phyloP scores from a whole-genome alignment of 2,113 vertebrate species.

The Galbula dea region DNA sequence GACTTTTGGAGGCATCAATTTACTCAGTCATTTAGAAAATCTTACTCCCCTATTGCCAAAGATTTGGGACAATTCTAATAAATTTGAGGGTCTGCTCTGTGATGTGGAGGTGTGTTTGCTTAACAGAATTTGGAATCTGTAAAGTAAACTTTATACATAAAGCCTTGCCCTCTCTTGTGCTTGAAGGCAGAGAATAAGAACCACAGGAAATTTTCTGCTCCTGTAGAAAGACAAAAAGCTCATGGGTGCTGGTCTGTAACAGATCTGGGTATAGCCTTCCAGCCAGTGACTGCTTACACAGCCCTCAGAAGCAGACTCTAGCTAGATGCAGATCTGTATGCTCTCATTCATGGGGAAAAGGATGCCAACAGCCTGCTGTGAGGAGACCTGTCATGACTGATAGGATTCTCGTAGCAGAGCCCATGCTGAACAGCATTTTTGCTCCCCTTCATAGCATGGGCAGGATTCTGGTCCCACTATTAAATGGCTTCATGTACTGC shows the following conservation, averaged over 20 bases:
- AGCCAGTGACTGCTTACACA: not conserved
- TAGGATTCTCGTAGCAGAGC: not conserved
- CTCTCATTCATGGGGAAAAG: not conserved
- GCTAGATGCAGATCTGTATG: not conserved
- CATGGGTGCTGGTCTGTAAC: not conserved
- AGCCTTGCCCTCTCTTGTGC: not conserved
- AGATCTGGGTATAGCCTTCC: not conserved
- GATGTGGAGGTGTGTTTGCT: not conserved
- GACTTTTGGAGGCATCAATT: slow-evolving; percentile 30
- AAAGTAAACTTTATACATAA: not conserved
- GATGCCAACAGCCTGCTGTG: not conserved
- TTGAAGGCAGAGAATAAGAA: not conserved
- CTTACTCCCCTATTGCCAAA: not conserved
- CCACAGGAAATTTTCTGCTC: not conserved
- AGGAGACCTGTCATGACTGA: not conserved
- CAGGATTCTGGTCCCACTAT: not conserved
- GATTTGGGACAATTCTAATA: not conserved
- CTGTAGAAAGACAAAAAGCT: not conserved
- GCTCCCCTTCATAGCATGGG: not conserved
- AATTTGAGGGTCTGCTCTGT: slow-evolving; percentile 1
- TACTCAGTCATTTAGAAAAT: slow-evolving; percentile 39
- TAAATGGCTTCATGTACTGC: not conserved
- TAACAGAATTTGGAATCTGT: slow-evolving; percentile 28
- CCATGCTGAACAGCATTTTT: not conserved
- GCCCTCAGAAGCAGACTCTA: not conserved